A percentile compares a stretch with the other conserved stretches of the same genome.
Evolutionary conservation across 2,113 vertebrate genomes (phyloP).

Genomic region (Vidua macroura): DNA sequence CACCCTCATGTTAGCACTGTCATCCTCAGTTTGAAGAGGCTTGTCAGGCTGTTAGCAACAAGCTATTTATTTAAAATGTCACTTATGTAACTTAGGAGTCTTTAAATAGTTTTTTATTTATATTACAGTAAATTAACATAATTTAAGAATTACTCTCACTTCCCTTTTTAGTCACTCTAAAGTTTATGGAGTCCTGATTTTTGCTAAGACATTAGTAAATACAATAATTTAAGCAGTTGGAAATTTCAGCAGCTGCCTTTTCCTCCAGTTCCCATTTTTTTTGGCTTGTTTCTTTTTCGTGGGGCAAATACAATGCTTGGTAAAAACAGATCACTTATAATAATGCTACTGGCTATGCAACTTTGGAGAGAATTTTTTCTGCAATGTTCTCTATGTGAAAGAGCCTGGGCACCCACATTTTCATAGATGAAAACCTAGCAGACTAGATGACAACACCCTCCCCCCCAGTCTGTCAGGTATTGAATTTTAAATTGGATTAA

Average conservation of each 20-base stretch:
- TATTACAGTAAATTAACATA: background rate
- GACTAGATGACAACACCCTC: background rate
- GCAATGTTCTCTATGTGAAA: background rate
- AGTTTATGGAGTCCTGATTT: background rate
- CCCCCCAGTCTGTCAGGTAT: background rate
- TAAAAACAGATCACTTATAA: background rate
- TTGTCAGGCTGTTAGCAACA: background rate
- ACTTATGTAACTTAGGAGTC: slow-evolving; percentile 12
- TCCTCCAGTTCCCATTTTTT: fast-evolving
- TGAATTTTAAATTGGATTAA: background rate
- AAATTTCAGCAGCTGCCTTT: background rate
- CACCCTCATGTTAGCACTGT: background rate
- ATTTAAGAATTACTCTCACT: background rate
- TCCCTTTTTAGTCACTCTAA: background rate
- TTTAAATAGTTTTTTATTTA: background rate
- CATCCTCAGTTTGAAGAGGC: background rate
- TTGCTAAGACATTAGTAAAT: background rate
- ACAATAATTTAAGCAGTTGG: background rate
- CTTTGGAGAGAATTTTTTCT: background rate
- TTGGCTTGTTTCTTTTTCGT: background rate
- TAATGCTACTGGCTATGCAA: background rate
- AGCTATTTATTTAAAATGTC: slow-evolving; percentile 39
- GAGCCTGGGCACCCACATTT: background rate
- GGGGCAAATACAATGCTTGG: background rate
- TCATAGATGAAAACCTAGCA: background rate